Conservation (phyloP, 1,140 invertebrate species). For the Dendrolimus punctatus region DNA sequence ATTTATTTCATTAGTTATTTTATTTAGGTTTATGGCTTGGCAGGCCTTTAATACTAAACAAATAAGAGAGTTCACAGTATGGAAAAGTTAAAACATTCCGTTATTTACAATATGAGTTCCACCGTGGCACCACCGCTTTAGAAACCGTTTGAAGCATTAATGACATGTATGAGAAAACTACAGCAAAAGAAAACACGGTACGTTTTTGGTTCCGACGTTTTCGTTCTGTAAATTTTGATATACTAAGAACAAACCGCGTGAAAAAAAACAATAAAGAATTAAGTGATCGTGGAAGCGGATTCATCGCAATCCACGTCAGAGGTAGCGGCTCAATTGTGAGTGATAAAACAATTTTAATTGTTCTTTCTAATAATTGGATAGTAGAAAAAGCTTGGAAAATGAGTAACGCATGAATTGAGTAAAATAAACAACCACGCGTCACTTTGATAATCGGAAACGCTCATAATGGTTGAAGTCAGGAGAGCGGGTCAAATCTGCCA, state of each 20-base stretch:
- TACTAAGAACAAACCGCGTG: not conserved
- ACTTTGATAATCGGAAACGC: too few relatives aligned
- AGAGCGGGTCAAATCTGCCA: too few relatives aligned
- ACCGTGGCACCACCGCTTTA: not conserved
- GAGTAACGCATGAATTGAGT: not conserved
- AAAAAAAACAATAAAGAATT: too few relatives aligned
- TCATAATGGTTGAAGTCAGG: too few relatives aligned
- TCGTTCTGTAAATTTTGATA: not conserved
- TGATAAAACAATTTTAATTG: slow-evolving; percentile 4
- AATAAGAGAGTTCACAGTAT: not conserved
- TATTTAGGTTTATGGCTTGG: too few relatives aligned
- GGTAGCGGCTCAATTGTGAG: not conserved
- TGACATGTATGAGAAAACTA: not conserved
- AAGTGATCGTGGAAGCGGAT: not conserved
- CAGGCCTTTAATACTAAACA: too few relatives aligned
- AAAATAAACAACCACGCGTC: not conserved
- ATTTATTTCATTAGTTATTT: too few relatives aligned
- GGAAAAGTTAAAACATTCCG: not conserved
- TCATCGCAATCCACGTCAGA: not conserved
- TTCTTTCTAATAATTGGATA: not conserved
- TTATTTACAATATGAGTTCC: slow-evolving; percentile 2
- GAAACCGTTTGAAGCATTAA: slow-evolving; percentile 3
- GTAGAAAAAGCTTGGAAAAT: not conserved
- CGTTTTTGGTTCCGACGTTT: slow-evolving; percentile 2
- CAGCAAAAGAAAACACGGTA: slow-evolving; percentile 4